Conservation (phyloP, 2,113 vertebrate species). For the Anseranas semipalmata region DNA sequence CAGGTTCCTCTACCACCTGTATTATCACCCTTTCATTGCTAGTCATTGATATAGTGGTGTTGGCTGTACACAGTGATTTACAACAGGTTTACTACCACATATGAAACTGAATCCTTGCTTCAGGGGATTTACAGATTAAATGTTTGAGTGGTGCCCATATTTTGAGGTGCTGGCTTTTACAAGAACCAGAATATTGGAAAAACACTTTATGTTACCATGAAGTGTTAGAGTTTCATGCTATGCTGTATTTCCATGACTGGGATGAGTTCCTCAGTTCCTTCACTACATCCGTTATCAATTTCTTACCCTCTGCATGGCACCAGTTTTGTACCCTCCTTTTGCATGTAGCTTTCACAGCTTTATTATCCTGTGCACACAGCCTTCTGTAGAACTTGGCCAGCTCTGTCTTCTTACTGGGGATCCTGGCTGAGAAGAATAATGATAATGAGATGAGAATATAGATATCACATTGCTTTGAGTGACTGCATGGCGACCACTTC, state of each 20-base stretch:
- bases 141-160: neutral
- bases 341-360: neutral
- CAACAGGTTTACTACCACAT: neutral
- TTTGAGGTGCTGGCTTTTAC: neutral
- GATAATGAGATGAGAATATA: slow-evolving; percentile 53
- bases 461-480: slow-evolving; percentile 42
- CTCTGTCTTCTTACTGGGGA: neutral
- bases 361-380: neutral
- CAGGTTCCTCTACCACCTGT: neutral
- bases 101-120: slow-evolving; percentile 16
- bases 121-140: slow-evolving; percentile 1
- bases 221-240: neutral
- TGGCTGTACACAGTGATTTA: neutral
- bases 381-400: neutral
- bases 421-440: slow-evolving; percentile 29
- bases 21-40: neutral
- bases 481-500: slow-evolving; percentile 9
- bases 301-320: neutral
- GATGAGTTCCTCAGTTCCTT: neutral
- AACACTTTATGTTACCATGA: neutral
- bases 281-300: neutral
- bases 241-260: neutral
- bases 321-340: neutral
- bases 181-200: neutral
- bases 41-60: neutral